Conservation (phyloP, 2,888 invertebrate genomes). For the Holacanthella duospinosa region DNA sequence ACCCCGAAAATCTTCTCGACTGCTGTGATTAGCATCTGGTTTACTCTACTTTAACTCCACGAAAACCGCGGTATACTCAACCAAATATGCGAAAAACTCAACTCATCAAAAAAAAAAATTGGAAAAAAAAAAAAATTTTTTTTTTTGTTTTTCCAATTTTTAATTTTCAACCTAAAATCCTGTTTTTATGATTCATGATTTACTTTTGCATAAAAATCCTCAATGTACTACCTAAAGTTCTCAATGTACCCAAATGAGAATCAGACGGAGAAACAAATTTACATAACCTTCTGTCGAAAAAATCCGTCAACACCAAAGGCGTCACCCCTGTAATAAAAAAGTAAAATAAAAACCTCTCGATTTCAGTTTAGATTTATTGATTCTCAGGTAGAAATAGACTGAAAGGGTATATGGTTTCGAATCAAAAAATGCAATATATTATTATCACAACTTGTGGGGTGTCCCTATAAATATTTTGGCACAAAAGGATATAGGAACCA, state of each 20-base stretch:
- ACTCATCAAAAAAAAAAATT: background rate
- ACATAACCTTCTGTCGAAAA: too few relatives aligned
- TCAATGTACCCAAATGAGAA: too few relatives aligned
- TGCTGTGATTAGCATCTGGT: background rate
- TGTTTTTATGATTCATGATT: too few relatives aligned
- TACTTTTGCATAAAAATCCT: too few relatives aligned
- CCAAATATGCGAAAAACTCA: background rate
- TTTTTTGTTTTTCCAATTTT: background rate
- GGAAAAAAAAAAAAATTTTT: background rate
- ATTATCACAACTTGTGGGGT: conserved; percentile 5
- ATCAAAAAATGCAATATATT: background rate
- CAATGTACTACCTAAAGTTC: too few relatives aligned
- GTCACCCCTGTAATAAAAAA: too few relatives aligned
- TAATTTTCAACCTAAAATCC: background rate
- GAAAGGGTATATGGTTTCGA: background rate
- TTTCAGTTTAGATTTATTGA: conserved; percentile 1
- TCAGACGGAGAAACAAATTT: too few relatives aligned
- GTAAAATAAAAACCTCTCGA: background rate
- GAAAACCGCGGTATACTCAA: too few relatives aligned
- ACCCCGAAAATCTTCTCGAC: background rate
- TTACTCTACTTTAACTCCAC: too few relatives aligned
- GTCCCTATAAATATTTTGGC: conserved; percentile 2
- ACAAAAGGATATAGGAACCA: background rate
- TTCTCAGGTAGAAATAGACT: background rate
- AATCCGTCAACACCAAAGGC: too few relatives aligned